These are phyloP conservation scores for Myotis findleyi DNA, from an alignment of 2,797 vertebrate species.

Conservation along the genomic window DNA sequence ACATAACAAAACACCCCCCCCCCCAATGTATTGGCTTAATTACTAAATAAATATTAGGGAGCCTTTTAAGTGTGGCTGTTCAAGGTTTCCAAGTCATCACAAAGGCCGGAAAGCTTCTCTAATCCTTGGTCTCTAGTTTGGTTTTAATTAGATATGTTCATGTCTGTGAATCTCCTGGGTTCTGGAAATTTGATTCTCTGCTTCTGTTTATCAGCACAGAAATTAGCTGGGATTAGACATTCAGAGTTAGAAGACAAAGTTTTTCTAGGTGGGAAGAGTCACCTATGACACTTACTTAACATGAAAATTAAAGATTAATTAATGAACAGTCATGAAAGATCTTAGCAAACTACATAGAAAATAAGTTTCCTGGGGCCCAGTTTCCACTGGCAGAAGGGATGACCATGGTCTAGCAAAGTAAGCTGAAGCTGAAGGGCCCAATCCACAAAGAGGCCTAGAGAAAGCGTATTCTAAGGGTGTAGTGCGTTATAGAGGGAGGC, in stretches of 20 bases:
- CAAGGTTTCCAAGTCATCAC: neutral
- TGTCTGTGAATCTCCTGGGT: neutral
- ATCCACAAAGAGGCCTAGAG: neutral
- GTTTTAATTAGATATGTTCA: neutral
- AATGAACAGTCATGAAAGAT: conserved; percentile 3
- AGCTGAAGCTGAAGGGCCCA: neutral
- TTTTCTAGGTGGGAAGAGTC: neutral
- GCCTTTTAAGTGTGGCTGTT: neutral
- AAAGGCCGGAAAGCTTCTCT: neutral
- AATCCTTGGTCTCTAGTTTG: neutral
- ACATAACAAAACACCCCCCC: neutral
- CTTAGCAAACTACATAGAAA: neutral
- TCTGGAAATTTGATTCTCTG: neutral
- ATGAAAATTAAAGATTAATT: neutral
- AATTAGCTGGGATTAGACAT: neutral
- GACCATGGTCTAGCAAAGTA: neutral
- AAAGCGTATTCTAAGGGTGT: neutral
- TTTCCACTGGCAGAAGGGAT: neutral
- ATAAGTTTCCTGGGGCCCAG: neutral
- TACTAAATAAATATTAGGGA: neutral
- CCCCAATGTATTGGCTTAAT: neutral
- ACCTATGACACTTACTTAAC: neutral
- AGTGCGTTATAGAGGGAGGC: neutral
- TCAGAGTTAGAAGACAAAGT: neutral
- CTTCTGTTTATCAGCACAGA: neutral